Conservation (phyloP, 1,140 invertebrate genomes). For the Lamellibrachia luymesi region DNA sequence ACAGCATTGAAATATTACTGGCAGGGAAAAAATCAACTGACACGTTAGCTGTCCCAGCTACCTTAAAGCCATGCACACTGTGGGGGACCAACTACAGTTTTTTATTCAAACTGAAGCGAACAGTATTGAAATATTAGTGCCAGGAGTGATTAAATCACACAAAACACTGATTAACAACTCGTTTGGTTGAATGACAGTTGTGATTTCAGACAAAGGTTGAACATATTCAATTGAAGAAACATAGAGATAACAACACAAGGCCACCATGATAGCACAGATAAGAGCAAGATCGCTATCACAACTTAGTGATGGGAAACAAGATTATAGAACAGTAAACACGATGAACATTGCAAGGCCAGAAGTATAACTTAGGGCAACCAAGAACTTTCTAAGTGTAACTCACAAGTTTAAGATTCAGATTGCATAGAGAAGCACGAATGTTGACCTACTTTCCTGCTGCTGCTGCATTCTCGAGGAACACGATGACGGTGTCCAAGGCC, state of each 20-base stretch:
- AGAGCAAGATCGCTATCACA: not conserved
- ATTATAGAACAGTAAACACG: not conserved
- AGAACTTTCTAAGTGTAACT: not conserved
- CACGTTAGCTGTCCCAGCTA: no score
- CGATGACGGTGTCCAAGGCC: slow-evolving; percentile 85
- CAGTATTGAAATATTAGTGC: not conserved
- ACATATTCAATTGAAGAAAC: not conserved
- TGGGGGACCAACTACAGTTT: not conserved
- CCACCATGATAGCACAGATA: not conserved
- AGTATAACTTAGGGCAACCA: no score
- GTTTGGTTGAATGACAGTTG: not conserved
- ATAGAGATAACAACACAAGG: not conserved
- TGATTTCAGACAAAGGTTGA: not conserved
- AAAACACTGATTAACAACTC: not conserved
- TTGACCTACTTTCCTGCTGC: slow-evolving; percentile 62
- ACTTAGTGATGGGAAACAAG: not conserved
- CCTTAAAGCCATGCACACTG: not conserved
- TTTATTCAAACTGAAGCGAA: not conserved
- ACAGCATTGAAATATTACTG: no score
- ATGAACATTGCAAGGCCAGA: not conserved
- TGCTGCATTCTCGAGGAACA: slow-evolving; percentile 83
- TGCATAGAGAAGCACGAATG: not conserved
- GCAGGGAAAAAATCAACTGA: no score
- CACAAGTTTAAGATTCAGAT: not conserved
- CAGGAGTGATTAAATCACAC: not conserved